phyloP scores from a whole-genome alignment of 2,888 invertebrate genomes.

The Leptopterna dolabrata region DNA sequence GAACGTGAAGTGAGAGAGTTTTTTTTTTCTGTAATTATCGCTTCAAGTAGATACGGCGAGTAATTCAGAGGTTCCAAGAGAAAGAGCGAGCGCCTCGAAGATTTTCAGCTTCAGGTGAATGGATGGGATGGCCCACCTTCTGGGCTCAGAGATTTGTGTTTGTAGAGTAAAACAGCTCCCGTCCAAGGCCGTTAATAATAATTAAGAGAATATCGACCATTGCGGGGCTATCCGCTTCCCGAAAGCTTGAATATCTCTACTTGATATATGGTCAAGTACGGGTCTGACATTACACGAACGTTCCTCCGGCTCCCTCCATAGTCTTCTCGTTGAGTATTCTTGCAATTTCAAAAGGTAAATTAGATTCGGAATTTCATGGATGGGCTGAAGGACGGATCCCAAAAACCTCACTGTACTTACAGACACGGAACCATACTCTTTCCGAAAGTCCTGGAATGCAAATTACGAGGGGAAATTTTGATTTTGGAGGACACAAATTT shows the following conservation, averaged over 20 bases:
- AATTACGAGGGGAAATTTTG: too few species aligned
- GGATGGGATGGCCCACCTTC: background rate
- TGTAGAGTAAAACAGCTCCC: background rate
- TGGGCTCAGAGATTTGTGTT: background rate
- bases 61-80: background rate
- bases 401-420: background rate
- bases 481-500: too few species aligned
- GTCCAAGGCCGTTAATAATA: background rate
- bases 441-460: too few species aligned
- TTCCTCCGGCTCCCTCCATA: background rate
- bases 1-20: too few species aligned
- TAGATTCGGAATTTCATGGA: background rate
- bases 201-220: constrained; percentile 10
- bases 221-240: background rate
- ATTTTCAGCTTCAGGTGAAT: background rate
- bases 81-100: background rate
- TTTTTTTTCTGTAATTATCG: too few species aligned
- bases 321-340: background rate
- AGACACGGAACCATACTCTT: too few species aligned
- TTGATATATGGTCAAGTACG: background rate
- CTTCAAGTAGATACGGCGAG: too few species aligned
- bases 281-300: background rate
- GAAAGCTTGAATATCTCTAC: background rate
- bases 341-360: background rate
- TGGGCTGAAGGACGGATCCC: background rate